Conservation (phyloP, 2,797 vertebrate species). For the Ctenochaetus hawaiiensis region DNA sequence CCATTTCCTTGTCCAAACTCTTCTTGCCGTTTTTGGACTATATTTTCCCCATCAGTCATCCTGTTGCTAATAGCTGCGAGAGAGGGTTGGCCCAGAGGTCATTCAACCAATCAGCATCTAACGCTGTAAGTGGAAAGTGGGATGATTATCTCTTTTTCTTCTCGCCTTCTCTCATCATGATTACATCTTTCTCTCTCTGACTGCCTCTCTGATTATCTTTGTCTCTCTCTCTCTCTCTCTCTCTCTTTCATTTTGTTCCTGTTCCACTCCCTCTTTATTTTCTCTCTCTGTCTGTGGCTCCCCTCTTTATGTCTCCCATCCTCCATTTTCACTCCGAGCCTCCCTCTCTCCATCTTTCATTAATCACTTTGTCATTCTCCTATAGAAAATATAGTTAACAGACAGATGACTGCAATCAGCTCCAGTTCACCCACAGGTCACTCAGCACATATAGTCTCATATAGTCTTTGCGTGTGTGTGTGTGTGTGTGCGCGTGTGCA, state of each 20-base stretch:
- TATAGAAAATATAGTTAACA: conserved; percentile 76
- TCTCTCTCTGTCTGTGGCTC: conserved; percentile 6
- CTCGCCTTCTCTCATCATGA: conserved; percentile 42
- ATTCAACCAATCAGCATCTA: conserved; percentile 69
- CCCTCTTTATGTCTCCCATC: conserved; percentile 19
- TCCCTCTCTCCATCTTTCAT: conserved; percentile 54
- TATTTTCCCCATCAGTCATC: conserved; percentile 63
- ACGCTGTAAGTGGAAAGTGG: conserved; percentile 59
- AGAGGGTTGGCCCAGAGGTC: conserved; percentile 67
- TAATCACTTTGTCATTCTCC: conserved; percentile 66
- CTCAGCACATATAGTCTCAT: conserved; percentile 31
- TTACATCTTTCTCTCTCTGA: conserved; percentile 22
- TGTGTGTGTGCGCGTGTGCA: not conserved
- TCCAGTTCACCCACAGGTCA: conserved; percentile 75
- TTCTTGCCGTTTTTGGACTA: conserved; percentile 39
- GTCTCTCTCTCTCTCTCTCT: not conserved
- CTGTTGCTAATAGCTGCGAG: conserved; percentile 57
- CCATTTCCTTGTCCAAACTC: conserved; percentile 42
- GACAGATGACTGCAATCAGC: conserved; percentile 78
- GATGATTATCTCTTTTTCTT: conserved; percentile 65
- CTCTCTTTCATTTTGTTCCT: conserved; percentile 12
- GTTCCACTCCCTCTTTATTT: conserved; percentile 9
- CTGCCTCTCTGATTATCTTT: conserved; percentile 49
- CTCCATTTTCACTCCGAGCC: conserved; percentile 21
- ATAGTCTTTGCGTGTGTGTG: not conserved